Conservation (phyloP, 2,113 vertebrate species). For the Ancistrus triradiatus region DNA sequence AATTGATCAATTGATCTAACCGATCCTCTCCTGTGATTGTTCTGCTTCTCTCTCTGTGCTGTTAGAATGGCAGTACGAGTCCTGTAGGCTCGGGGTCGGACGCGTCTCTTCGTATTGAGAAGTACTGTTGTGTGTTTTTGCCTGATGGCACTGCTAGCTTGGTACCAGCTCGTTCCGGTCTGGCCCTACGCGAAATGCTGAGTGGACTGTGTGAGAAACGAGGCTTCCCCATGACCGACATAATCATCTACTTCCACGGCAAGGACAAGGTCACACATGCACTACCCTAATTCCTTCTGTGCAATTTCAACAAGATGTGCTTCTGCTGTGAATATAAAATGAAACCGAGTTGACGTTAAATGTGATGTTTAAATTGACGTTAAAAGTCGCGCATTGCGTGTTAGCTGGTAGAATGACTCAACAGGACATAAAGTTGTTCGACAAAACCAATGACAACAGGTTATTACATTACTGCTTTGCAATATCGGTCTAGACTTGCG, state of each 20-base stretch:
- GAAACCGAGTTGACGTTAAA: too few relatives aligned
- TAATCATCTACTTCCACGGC: constrained; percentile 75
- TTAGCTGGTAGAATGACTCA: too few relatives aligned
- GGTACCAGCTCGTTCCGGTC: constrained; percentile 61
- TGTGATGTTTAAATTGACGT: too few relatives aligned
- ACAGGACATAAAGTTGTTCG: too few relatives aligned
- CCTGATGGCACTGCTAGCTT: constrained; percentile 78
- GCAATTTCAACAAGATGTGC: too few relatives aligned
- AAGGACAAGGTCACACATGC: constrained; percentile 71
- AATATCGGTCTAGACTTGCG: too few relatives aligned
- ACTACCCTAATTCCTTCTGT: not conserved
- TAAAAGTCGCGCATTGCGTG: too few relatives aligned
- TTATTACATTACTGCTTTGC: too few relatives aligned
- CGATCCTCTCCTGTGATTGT: too few relatives aligned
- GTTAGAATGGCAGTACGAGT: constrained; percentile 60
- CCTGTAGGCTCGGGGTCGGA: constrained; percentile 63
- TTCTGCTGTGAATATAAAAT: not conserved
- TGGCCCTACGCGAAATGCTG: constrained; percentile 74
- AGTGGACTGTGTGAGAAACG: constrained; percentile 78
- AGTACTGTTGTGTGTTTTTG: constrained; percentile 81
- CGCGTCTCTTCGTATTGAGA: constrained; percentile 55
- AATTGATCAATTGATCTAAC: too few relatives aligned
- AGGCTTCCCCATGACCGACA: constrained; percentile 71
- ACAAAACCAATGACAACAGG: too few relatives aligned
- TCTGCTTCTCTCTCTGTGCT: not conserved